Evolutionary conservation across 2,797 vertebrate species (phyloP).

Genomic region (Channa striata): DNA sequence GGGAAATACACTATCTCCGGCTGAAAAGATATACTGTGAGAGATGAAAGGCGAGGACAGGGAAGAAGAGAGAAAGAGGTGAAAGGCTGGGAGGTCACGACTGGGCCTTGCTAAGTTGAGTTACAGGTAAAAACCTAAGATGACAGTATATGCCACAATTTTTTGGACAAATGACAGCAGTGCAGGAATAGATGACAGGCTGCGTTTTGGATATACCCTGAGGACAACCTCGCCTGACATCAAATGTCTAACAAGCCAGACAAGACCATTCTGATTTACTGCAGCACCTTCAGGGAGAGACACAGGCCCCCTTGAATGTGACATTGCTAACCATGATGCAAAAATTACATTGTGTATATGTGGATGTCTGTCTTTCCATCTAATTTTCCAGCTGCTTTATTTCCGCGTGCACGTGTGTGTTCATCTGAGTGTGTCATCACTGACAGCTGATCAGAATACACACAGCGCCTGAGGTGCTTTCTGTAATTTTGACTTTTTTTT

Average conservation of each 20-base stretch:
- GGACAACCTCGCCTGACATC: conserved; percentile 67
- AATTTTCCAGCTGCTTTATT: conserved; percentile 26
- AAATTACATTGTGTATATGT: conserved; percentile 68
- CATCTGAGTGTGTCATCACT: conserved; percentile 74
- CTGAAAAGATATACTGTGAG: conserved; percentile 21
- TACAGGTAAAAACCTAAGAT: conserved; percentile 64
- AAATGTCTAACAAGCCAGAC: conserved; percentile 77
- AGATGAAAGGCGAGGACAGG: conserved; percentile 38
- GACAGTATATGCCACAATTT: conserved; percentile 63
- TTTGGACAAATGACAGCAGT: conserved; percentile 66
- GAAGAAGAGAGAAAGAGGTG: conserved; percentile 19
- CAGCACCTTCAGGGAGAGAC: conserved; percentile 64
- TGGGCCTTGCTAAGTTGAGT: conserved; percentile 41
- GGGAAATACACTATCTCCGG: conserved; percentile 65
- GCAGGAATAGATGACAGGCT: conserved; percentile 65
- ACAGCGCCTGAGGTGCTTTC: conserved; percentile 76
- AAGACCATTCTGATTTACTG: conserved; percentile 67
- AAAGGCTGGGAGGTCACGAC: conserved; percentile 51
- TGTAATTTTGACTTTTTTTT: conserved; percentile 71
- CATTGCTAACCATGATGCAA: conserved; percentile 79
- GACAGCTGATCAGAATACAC: conserved; percentile 80
- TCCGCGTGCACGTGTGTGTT: conserved; percentile 50
- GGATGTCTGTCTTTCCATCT: conserved; percentile 42
- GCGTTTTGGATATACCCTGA: conserved; percentile 66
- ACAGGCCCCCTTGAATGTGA: conserved; percentile 57